These are phyloP conservation scores for Globodera rostochiensis DNA, from an alignment of 1,140 invertebrate species.

Conservation along the genomic window DNA sequence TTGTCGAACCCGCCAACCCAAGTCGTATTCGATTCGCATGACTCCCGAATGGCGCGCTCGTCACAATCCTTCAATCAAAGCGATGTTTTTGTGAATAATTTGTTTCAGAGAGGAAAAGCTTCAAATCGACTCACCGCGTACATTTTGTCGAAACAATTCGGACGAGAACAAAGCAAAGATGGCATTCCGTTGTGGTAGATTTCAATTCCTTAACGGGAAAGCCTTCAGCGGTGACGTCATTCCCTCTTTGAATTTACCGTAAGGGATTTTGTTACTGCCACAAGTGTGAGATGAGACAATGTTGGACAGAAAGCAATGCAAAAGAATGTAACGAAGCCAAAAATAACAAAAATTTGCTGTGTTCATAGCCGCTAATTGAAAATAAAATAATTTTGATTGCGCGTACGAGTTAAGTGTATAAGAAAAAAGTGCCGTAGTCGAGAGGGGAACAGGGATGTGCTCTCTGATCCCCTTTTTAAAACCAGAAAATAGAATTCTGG, in stretches of 20 bases:
- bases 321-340: conserved; percentile 13
- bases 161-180: conserved; percentile 54
- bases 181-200: conserved; percentile 58
- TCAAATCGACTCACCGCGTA: conserved; percentile 53
- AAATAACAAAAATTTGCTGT: conserved; percentile 11
- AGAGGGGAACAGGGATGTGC: no score
- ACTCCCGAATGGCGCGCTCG: conserved; percentile 46
- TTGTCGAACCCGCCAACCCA: conserved; percentile 63
- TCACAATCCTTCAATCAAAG: conserved; percentile 57
- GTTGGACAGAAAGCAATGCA: background rate
- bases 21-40: conserved; percentile 49
- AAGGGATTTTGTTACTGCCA: conserved; percentile 39
- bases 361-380: background rate
- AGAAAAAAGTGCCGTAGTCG: background rate
- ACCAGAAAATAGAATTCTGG: no score
- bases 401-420: no score
- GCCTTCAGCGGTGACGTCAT: conserved; percentile 41
- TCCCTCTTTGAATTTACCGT: conserved; percentile 17
- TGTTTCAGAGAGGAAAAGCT: conserved; percentile 24
- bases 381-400: background rate
- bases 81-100: background rate
- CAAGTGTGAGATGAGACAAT: conserved; percentile 32
- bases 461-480: no score
- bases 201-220: conserved; percentile 47
- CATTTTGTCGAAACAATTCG: conserved; percentile 62